A percentile compares a stretch with the other conserved stretches of the same genome.
Conservation (phyloP, 2,797 vertebrate genomes). For the Zenarchopterus dispar region DNA sequence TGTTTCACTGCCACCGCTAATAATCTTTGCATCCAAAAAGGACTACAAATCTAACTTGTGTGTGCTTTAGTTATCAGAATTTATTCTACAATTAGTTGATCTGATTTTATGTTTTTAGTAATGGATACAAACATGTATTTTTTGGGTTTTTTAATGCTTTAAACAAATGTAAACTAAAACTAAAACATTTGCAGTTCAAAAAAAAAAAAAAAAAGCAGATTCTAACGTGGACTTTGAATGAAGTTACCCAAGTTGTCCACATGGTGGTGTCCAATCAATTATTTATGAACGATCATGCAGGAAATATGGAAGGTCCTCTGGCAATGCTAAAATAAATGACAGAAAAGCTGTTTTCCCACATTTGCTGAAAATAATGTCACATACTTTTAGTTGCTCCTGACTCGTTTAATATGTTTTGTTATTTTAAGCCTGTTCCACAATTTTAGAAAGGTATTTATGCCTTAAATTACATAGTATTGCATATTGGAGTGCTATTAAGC, state of each 20-base stretch:
- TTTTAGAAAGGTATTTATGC: too few relatives aligned
- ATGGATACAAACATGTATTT: not conserved
- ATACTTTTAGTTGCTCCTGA: too few relatives aligned
- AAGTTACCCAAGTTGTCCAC: slow-evolving; percentile 63
- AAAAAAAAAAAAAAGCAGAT: not conserved
- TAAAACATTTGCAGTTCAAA: not conserved
- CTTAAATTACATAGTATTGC: too few relatives aligned
- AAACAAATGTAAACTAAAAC: not conserved
- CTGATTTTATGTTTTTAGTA: not conserved
- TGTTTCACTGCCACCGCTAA: slow-evolving; percentile 22
- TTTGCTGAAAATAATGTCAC: too few relatives aligned
- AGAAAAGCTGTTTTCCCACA: too few relatives aligned
- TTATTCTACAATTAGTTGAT: slow-evolving; percentile 25
- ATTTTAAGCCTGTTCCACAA: too few relatives aligned
- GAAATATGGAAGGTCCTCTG: slow-evolving; percentile 3
- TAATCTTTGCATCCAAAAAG: slow-evolving; percentile 24
- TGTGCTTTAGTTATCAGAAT: slow-evolving; percentile 70
- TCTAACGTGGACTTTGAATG: slow-evolving; percentile 19
- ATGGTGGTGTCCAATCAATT: slow-evolving; percentile 63
- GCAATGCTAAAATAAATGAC: too few relatives aligned
- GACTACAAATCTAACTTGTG: slow-evolving; percentile 42
- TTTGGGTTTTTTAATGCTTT: slow-evolving; percentile 28
- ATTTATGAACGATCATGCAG: slow-evolving; percentile 12
- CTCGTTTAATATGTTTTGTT: too few relatives aligned
- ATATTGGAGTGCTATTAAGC: too few relatives aligned